phyloP scores from a whole-genome alignment of 2,797 vertebrate species.

The Clarias laeviceps region DNA sequence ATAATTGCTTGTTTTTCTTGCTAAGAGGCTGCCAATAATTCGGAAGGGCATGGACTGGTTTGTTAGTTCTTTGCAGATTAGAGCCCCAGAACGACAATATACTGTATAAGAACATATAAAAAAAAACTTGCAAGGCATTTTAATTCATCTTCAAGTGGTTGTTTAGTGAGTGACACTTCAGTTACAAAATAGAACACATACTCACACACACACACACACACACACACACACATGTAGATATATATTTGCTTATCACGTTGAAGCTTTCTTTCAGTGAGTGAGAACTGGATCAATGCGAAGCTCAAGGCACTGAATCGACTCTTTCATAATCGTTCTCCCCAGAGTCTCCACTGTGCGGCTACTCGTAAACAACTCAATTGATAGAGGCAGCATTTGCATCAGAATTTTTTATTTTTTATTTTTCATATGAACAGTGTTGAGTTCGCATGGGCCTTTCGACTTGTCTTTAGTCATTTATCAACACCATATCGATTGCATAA shows the following conservation, averaged over 20 bases:
- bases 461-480: constrained; percentile 32
- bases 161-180: constrained; percentile 11
- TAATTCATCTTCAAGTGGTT: not conserved
- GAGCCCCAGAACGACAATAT: not conserved
- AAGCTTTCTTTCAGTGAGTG: not conserved
- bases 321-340: constrained; percentile 22
- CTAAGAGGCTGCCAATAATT: constrained; percentile 1
- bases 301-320: constrained; percentile 22
- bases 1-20: not conserved
- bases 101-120: not conserved
- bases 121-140: not conserved
- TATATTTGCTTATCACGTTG: constrained; percentile 28
- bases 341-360: constrained; percentile 5
- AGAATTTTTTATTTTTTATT: constrained; percentile 10
- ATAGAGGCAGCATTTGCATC: constrained; percentile 10
- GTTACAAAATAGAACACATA: constrained; percentile 6
- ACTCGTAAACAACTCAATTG: constrained; percentile 42
- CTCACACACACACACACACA: too few species aligned
- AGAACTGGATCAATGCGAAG: constrained; percentile 38
- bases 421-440: not conserved
- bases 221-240: too few species aligned
- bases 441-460: not conserved
- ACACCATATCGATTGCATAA: constrained; percentile 53
- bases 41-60: not conserved
- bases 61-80: not conserved